phyloP scores from a whole-genome alignment of 2,888 invertebrate genomes.

The Agapostemon virescens region DNA sequence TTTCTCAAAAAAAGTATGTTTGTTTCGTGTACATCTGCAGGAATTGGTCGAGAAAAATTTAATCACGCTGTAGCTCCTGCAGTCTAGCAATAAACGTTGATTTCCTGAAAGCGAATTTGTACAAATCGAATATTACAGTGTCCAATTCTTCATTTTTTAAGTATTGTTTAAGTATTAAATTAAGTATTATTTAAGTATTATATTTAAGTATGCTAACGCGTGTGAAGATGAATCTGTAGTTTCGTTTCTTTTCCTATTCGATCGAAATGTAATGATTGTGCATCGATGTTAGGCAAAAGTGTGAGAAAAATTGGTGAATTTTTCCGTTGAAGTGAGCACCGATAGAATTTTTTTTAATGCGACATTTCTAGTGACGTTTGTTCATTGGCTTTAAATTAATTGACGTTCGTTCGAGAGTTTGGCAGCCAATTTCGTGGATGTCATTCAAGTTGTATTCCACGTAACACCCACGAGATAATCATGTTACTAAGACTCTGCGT shows the following conservation, averaged over 20 bases:
- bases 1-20: too few species aligned
- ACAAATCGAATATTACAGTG: too few species aligned
- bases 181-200: too few species aligned
- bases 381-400: neutral
- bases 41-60: too few species aligned
- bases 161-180: too few species aligned
- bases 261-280: neutral
- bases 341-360: neutral
- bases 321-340: neutral
- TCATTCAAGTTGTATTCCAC: slow-evolving; percentile 73
- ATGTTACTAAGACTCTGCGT: slow-evolving; percentile 79
- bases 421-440: slow-evolving; percentile 73
- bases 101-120: too few species aligned
- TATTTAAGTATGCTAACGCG: too few species aligned
- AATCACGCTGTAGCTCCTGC: too few species aligned
- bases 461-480: slow-evolving; percentile 78
- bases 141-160: too few species aligned
- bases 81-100: too few species aligned
- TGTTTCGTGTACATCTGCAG: too few species aligned
- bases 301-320: neutral
- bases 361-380: neutral
- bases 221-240: too few species aligned
- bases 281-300: neutral
- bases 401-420: neutral
- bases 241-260: neutral